A percentile compares a stretch with the other conserved stretches of the same genome.
Evolutionary conservation across 1,140 invertebrate genomes (phyloP).

Genomic region (Pseudomyrmex cubaensis): DNA sequence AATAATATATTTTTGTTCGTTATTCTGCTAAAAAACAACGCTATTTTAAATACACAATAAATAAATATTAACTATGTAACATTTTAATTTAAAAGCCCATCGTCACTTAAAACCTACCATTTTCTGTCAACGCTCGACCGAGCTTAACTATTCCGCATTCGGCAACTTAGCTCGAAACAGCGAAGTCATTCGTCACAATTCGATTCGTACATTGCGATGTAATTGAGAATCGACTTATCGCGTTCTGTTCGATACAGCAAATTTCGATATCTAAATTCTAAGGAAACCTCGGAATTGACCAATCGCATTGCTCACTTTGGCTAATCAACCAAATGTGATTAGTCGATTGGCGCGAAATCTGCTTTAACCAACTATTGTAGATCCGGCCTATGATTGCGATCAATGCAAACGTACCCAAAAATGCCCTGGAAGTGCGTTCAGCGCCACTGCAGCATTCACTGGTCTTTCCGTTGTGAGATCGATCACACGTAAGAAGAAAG

Average conservation of each 20-base stretch:
- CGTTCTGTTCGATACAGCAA: neutral
- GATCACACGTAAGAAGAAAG: constrained; percentile 59
- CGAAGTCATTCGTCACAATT: constrained; percentile 64
- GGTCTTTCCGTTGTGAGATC: constrained; percentile 69
- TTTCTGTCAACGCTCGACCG: constrained; percentile 13
- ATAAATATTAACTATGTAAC: constrained; percentile 1
- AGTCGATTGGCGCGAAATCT: too few species aligned
- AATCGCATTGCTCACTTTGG: too few species aligned
- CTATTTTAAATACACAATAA: neutral
- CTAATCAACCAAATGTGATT: too few species aligned
- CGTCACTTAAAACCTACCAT: constrained; percentile 48
- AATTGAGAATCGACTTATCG: neutral
- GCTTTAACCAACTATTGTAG: too few species aligned
- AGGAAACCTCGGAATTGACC: too few species aligned
- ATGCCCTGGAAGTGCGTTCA: too few species aligned
- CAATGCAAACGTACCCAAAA: too few species aligned
- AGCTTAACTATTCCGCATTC: neutral
- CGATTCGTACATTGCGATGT: constrained; percentile 16
- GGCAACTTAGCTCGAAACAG: constrained; percentile 53
- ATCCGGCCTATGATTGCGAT: too few species aligned
- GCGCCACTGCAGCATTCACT: neutral
- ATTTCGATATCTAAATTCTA: neutral
- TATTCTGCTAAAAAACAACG: neutral
- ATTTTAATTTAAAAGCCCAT: neutral
- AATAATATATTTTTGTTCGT: neutral